Percentiles rank a stretch among this genome's conserved stretches.
Conservation (phyloP, 2,113 vertebrate species). For the Talpa occidentalis region DNA sequence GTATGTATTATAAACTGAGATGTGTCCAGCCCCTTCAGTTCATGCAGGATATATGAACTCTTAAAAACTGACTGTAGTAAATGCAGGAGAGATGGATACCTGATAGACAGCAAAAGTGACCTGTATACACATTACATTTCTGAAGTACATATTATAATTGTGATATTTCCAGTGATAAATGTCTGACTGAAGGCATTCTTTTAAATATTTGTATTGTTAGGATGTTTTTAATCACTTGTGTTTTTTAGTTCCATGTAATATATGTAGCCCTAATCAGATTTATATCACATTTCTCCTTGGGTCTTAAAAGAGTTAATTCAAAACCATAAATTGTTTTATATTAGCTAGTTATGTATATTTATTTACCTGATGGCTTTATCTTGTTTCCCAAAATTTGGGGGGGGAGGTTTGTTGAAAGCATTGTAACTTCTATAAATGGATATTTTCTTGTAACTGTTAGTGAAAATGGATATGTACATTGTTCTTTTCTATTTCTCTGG, state of each 20-base stretch:
- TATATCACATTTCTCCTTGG: constrained; percentile 57
- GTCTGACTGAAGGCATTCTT: constrained; percentile 78
- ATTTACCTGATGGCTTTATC: constrained; percentile 80
- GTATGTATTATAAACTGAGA: constrained; percentile 59
- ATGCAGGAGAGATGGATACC: constrained; percentile 55
- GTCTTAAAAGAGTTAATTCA: constrained; percentile 63
- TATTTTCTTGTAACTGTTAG: constrained; percentile 81
- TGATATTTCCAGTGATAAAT: constrained; percentile 76
- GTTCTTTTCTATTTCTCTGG: constrained; percentile 51
- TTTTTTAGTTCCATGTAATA: constrained; percentile 72
- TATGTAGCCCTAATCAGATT: constrained; percentile 50
- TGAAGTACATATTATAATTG: constrained; percentile 75
- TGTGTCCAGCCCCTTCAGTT: constrained; percentile 69
- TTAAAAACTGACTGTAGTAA: constrained; percentile 64
- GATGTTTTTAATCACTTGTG: constrained; percentile 62
- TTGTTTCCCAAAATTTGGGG: constrained; percentile 76
- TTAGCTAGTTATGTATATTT: constrained; percentile 82
- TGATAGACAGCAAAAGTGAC: constrained; percentile 54
- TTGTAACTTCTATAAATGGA: constrained; percentile 78
- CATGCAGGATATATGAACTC: constrained; percentile 62
- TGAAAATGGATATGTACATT: constrained; percentile 81
- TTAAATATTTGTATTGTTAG: constrained; percentile 80
- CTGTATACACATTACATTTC: constrained; percentile 62
- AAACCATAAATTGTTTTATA: constrained; percentile 66
- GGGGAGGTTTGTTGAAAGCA: constrained; percentile 67